A percentile compares a stretch with the other conserved stretches of the same genome.
Conservation (phyloP, 2,113 vertebrate genomes). For the Callopanchax toddi region DNA sequence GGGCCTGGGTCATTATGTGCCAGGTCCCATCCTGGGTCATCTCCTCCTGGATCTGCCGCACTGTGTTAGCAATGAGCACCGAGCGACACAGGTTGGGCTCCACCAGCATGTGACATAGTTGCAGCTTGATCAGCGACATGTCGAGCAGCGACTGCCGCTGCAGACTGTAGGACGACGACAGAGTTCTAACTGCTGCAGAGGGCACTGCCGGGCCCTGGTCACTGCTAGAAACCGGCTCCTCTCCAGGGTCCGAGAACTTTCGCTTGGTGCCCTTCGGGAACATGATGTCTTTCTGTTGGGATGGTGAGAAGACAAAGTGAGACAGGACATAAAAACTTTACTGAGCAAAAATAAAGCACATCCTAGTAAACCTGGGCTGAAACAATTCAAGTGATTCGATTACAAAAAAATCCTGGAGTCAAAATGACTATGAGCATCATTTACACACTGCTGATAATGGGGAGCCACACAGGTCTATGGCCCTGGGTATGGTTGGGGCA, state of each 20-base stretch:
- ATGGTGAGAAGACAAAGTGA: slow-evolving; percentile 48
- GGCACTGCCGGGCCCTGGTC: slow-evolving; percentile 53
- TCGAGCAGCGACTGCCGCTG: slow-evolving; percentile 95
- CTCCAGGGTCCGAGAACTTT: slow-evolving; percentile 84
- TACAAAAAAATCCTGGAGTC: too few relatives aligned
- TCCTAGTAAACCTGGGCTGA: too few relatives aligned
- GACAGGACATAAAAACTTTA: not conserved
- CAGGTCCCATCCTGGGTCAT: slow-evolving; percentile 95
- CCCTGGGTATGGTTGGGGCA: too few relatives aligned
- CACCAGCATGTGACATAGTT: slow-evolving; percentile 98
- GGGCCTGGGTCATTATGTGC: slow-evolving; percentile 84
- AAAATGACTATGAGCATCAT: too few relatives aligned
- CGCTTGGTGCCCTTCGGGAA: slow-evolving; percentile 92
- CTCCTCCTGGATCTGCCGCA: slow-evolving; percentile 96
- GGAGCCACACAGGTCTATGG: too few relatives aligned
- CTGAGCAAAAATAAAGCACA: slow-evolving; percentile 9
- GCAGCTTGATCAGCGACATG: slow-evolving; percentile 98
- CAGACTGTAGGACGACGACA: slow-evolving; percentile 82
- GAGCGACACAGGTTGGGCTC: slow-evolving; percentile 97
- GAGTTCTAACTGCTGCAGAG: slow-evolving; percentile 71
- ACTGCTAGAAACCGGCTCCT: slow-evolving; percentile 72
- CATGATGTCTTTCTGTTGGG: slow-evolving; percentile 85
- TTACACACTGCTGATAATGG: too few relatives aligned
- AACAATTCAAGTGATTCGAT: too few relatives aligned
- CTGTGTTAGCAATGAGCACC: slow-evolving; percentile 97